Evolutionary conservation across 1,140 invertebrate species (phyloP).

Genomic region (Nylanderia fulva): DNA sequence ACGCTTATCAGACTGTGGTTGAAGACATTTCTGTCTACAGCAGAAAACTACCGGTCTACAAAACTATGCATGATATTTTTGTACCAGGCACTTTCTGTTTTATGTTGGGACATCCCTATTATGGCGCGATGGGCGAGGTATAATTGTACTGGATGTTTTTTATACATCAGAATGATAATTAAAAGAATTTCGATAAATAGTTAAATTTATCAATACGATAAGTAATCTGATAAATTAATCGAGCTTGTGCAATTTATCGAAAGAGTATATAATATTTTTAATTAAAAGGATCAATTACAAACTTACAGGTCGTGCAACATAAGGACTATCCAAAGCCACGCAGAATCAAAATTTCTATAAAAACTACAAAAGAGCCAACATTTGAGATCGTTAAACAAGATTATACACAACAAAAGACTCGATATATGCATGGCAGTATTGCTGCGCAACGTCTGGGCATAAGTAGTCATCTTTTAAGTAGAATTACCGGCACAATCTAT

Average conservation of each 20-base stretch:
- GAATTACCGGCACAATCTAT: constrained; percentile 94
- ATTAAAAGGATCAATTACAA: constrained; percentile 46
- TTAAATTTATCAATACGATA: constrained; percentile 1
- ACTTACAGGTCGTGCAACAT: constrained; percentile 75
- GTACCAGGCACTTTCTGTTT: constrained; percentile 89
- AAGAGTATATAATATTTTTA: neutral
- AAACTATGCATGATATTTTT: constrained; percentile 91
- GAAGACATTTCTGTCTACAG: constrained; percentile 87
- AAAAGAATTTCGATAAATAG: neutral
- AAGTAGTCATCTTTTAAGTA: constrained; percentile 90
- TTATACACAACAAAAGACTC: constrained; percentile 62
- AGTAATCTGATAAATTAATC: neutral
- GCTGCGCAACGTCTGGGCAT: constrained; percentile 88
- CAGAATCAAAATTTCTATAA: constrained; percentile 87
- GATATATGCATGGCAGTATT: constrained; percentile 78
- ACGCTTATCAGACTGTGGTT: constrained; percentile 90
- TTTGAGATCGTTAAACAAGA: constrained; percentile 75
- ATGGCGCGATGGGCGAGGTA: constrained; percentile 92
- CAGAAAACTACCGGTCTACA: constrained; percentile 79
- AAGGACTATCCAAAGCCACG: constrained; percentile 80
- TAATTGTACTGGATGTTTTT: constrained; percentile 43
- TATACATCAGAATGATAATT: neutral
- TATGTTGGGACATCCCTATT: constrained; percentile 92
- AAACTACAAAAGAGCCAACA: constrained; percentile 85
- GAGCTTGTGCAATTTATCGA: neutral